Evolutionary conservation across 37 sponge, comb jelly and placozoan species (phyloP).

Genomic region (Ephydatia muelleri): DNA sequence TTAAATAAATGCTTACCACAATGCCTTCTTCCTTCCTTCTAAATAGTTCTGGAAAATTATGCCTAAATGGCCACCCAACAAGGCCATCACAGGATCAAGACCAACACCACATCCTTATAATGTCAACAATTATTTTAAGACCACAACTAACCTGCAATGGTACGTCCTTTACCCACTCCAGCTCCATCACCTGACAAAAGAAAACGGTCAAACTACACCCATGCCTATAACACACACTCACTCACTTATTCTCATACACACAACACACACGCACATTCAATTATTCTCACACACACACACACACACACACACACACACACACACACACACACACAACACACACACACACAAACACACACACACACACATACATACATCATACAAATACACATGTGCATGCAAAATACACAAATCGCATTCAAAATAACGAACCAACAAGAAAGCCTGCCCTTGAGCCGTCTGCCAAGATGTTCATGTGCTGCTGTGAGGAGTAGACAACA

Average conservation of each 20-base stretch:
- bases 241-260: too few relatives aligned
- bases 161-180: constrained; percentile 95
- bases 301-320: neutral
- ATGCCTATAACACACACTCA: neutral
- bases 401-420: neutral
- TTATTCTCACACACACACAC: too few relatives aligned
- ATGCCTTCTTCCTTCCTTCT: constrained; percentile 87
- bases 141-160: constrained; percentile 68
- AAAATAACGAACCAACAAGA: constrained; percentile 70
- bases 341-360: too few relatives aligned
- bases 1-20: constrained; percentile 61
- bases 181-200: constrained; percentile 88
- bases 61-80: constrained; percentile 9
- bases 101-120: neutral
- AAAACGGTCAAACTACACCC: neutral
- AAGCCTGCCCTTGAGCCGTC: constrained; percentile 88
- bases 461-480: constrained; percentile 87
- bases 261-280: too few relatives aligned
- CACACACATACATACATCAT: too few relatives aligned
- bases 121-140: neutral
- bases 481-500: constrained; percentile 92
- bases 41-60: constrained; percentile 96
- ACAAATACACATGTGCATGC: too few relatives aligned
- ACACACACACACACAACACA: too few relatives aligned
- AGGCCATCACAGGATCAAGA: neutral